A percentile compares a stretch with the other conserved stretches of the same genome.
Conservation (phyloP, 1,140 invertebrate genomes). For the Cecropterus lyciades region DNA sequence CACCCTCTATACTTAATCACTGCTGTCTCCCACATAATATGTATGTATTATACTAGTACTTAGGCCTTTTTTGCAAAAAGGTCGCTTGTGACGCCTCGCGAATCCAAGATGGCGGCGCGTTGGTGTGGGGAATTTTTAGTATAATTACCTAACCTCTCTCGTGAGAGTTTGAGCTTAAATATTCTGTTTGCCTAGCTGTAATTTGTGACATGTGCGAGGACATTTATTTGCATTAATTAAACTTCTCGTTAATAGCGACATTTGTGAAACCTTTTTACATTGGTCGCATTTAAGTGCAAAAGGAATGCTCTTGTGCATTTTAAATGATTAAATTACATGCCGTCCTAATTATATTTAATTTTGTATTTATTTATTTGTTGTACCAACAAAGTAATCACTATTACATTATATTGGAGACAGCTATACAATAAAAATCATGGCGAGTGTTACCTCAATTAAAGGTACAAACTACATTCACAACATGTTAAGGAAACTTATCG, state of each 20-base stretch:
- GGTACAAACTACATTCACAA: too few species aligned
- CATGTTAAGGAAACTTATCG: too few species aligned
- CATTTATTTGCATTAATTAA: constrained; percentile 32
- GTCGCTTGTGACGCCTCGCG: constrained; percentile 75
- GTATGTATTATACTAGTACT: constrained; percentile 76
- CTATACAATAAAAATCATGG: too few species aligned
- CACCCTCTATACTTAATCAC: constrained; percentile 67
- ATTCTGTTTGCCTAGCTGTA: constrained; percentile 30
- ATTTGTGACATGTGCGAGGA: constrained; percentile 30
- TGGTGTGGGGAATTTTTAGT: constrained; percentile 53
- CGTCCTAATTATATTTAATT: too few species aligned
- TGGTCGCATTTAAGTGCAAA: not conserved
- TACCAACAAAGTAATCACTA: too few species aligned
- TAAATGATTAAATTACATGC: too few species aligned
- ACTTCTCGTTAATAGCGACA: constrained; percentile 16
- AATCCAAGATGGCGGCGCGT: constrained; percentile 75
- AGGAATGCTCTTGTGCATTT: not conserved
- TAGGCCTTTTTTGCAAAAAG: constrained; percentile 75
- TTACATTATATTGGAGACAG: too few species aligned
- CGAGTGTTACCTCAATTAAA: too few species aligned
- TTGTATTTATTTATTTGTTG: too few species aligned
- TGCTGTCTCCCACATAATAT: constrained; percentile 74
- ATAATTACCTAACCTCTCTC: constrained; percentile 54
- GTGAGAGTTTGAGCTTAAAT: constrained; percentile 38
- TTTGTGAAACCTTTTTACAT: constrained; percentile 14